Evolutionary conservation across 2,888 invertebrate genomes (phyloP).

Genomic region (Hydrotaea cyrtoneurina): DNA sequence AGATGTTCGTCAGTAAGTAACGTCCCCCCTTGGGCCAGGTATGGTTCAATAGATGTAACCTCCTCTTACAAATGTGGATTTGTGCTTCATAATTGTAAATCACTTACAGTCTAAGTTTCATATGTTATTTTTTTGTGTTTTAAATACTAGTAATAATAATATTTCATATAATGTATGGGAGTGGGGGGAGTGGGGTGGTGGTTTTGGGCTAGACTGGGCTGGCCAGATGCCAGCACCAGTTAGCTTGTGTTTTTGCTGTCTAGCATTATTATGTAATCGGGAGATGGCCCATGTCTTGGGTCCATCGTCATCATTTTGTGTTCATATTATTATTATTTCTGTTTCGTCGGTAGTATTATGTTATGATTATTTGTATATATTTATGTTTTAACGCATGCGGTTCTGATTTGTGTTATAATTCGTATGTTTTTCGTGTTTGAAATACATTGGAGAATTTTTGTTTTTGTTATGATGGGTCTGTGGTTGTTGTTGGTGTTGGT

Average conservation of each 20-base stretch:
- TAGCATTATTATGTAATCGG: background rate
- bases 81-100: background rate
- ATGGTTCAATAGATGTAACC: background rate
- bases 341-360: background rate
- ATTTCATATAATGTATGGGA: background rate
- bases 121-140: background rate
- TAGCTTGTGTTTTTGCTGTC: background rate
- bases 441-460: background rate
- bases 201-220: background rate
- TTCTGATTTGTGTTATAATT: background rate
- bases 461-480: background rate
- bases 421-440: background rate
- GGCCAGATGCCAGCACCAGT: too few species aligned
- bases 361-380: background rate
- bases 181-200: too few species aligned
- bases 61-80: background rate
- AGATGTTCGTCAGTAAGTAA: background rate
- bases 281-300: too few species aligned
- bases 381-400: background rate
- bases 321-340: background rate
- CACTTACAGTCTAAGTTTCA: conserved; percentile 9
- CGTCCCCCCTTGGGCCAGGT: background rate
- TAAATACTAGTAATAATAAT: background rate
- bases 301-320: too few species aligned
- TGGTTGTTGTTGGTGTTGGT: background rate